Evolutionary conservation across 1,140 invertebrate genomes (phyloP).

Genomic region (Orchesella cincta): DNA sequence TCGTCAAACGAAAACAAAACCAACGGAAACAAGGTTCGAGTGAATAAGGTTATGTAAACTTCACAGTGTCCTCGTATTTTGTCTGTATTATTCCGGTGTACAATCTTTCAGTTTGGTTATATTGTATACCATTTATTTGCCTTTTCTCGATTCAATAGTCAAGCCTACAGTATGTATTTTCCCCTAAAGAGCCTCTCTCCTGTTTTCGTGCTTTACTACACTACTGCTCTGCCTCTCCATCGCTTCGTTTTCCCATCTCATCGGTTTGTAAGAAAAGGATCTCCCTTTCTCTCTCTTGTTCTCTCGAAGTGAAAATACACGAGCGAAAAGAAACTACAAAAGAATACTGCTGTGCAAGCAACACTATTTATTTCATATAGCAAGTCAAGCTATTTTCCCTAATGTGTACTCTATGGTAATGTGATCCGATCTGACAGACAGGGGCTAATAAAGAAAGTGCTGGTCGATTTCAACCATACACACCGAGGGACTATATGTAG

Average conservation of each 20-base stretch:
- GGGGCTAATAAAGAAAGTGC: constrained; percentile 30
- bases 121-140: not conserved
- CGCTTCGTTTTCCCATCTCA: not conserved
- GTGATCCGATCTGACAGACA: constrained; percentile 31
- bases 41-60: not conserved
- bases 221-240: not conserved
- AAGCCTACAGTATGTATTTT: not conserved
- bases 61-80: not conserved
- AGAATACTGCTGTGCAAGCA: constrained; percentile 14
- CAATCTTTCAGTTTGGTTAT: not conserved
- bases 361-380: constrained; percentile 12
- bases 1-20: too few relatives aligned
- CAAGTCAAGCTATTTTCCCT: constrained; percentile 24
- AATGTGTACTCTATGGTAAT: constrained; percentile 32
- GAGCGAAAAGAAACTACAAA: not conserved
- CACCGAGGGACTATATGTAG: too few relatives aligned
- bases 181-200: not conserved
- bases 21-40: too few relatives aligned
- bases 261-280: not conserved
- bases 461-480: not conserved
- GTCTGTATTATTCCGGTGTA: not conserved
- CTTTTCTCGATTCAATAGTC: not conserved
- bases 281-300: too few relatives aligned
- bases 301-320: not conserved
- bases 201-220: not conserved